phyloP scores from a whole-genome alignment of 2,888 invertebrate species.

The Leptarthrus brevirostris region DNA sequence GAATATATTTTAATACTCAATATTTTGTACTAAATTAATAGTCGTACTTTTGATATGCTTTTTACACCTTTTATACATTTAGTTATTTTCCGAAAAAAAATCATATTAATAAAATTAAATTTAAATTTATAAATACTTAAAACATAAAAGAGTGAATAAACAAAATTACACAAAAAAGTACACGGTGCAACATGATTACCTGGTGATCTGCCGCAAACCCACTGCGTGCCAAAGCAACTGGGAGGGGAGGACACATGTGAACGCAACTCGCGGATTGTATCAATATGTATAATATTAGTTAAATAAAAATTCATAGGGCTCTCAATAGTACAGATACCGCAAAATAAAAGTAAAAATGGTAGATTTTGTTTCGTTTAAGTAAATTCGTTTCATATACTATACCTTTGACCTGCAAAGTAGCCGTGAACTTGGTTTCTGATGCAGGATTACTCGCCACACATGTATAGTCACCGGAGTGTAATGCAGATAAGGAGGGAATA shows the following conservation, averaged over 20 bases:
- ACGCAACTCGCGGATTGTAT: slow-evolving; percentile 56
- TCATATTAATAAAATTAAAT: neutral
- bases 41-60: no score
- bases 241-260: slow-evolving; percentile 60
- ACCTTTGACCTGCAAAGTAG: slow-evolving; percentile 85
- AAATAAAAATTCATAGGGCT: slow-evolving; percentile 50
- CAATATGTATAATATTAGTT: slow-evolving; percentile 46
- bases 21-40: no score
- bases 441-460: slow-evolving; percentile 84
- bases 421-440: slow-evolving; percentile 82
- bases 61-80: slow-evolving; percentile 51
- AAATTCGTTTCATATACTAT: slow-evolving; percentile 67
- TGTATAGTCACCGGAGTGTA: slow-evolving; percentile 82
- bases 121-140: neutral
- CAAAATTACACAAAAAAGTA: slow-evolving; percentile 57
- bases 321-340: slow-evolving; percentile 37
- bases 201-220: slow-evolving; percentile 73
- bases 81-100: slow-evolving; percentile 12
- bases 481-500: slow-evolving; percentile 80
- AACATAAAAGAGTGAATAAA: neutral
- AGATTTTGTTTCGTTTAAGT: slow-evolving; percentile 25
- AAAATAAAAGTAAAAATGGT: slow-evolving; percentile 35
- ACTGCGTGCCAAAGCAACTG: slow-evolving; percentile 73
- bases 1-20: no score
- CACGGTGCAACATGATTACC: slow-evolving; percentile 75